Percentiles rank a stretch among this genome's conserved stretches.
Conservation (phyloP, 2,113 vertebrate genomes). For the Calypte anna region DNA sequence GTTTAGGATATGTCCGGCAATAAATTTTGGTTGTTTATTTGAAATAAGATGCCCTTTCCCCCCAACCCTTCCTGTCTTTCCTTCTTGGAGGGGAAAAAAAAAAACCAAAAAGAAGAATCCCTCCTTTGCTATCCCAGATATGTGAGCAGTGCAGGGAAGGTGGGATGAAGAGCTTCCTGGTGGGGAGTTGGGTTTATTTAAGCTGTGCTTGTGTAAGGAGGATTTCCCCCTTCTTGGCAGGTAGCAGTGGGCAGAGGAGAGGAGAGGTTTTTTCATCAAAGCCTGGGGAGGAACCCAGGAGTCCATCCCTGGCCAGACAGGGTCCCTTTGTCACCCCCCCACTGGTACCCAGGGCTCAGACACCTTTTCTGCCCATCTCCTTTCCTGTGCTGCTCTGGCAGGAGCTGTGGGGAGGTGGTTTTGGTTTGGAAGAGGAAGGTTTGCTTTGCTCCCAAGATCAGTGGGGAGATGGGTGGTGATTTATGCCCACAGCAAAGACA, state of each 20-base stretch:
- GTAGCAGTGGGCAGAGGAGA: neutral
- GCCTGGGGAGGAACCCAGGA: neutral
- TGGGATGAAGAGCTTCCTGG: neutral
- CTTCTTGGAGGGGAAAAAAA: accelerated
- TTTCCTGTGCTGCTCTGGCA: neutral
- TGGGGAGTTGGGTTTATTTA: neutral
- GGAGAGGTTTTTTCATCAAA: neutral
- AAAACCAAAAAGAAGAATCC: no score
- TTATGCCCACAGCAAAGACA: conserved; percentile 1
- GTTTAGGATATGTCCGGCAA: neutral
- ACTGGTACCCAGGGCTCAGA: neutral
- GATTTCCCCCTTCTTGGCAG: accelerated
- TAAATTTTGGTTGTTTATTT: conserved; percentile 10
- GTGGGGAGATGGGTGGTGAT: neutral
- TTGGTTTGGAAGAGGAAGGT: neutral
- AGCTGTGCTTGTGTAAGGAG: accelerated
- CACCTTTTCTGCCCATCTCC: neutral
- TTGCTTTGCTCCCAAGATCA: neutral
- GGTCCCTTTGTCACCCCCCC: neutral
- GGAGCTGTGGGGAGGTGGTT: neutral
- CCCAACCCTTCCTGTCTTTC: neutral
- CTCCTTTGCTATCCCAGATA: neutral
- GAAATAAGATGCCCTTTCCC: neutral
- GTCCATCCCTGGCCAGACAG: neutral
- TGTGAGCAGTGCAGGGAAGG: neutral